These are phyloP conservation scores for Macrophya annulata DNA, from an alignment of 2,888 invertebrate species.

Conservation along the genomic window DNA sequence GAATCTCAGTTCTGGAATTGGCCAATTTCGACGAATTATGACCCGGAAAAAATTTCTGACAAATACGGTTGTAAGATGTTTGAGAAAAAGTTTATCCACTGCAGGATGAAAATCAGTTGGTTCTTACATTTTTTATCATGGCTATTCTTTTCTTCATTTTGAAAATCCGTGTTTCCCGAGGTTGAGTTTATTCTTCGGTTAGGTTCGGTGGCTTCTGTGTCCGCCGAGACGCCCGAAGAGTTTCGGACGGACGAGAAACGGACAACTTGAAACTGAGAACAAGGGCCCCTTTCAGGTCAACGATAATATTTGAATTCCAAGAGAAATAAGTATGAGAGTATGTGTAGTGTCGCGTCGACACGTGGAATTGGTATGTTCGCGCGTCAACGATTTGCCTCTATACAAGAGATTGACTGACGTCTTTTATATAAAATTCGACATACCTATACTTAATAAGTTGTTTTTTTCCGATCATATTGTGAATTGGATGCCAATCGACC, in stretches of 20 bases:
- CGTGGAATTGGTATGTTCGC: not conserved
- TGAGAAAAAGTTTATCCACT: not conserved
- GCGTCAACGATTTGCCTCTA: not conserved
- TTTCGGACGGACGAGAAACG: not conserved
- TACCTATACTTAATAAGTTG: not conserved
- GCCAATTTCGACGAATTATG: not conserved
- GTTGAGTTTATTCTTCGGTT: slow-evolving; percentile 12
- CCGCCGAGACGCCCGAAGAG: not conserved
- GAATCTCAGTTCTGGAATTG: not conserved
- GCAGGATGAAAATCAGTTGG: not conserved
- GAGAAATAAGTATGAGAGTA: slow-evolving; percentile 9
- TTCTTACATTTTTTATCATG: not conserved
- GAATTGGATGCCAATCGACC: not conserved
- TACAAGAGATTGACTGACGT: not conserved
- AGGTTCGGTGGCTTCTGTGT: not conserved
- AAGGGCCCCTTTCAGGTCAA: slow-evolving; percentile 34
- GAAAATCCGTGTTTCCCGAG: not conserved
- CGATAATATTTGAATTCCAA: slow-evolving; percentile 7
- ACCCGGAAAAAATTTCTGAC: not conserved
- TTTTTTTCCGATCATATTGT: not conserved
- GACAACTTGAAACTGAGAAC: not conserved
- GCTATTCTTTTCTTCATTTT: not conserved
- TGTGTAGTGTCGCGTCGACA: not conserved
- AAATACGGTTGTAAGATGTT: not conserved
- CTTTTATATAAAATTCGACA: not conserved